These are phyloP conservation scores for Macroteleia sp. DNA, from an alignment of 2,888 invertebrate genomes.

Conservation along the genomic window DNA sequence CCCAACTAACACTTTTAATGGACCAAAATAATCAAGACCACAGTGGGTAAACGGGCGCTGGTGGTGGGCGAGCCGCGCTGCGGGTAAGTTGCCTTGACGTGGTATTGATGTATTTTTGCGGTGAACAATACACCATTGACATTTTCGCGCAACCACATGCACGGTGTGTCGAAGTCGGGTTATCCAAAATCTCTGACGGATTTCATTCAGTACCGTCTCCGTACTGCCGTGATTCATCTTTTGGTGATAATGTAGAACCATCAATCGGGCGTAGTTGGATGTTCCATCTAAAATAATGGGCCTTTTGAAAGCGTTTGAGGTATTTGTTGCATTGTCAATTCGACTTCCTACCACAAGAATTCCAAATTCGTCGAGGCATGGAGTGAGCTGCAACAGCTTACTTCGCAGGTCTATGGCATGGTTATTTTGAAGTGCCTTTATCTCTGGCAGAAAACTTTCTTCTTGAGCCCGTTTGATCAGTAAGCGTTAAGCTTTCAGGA, in stretches of 20 bases:
- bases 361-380: no score
- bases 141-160: neutral
- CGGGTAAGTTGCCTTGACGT: neutral
- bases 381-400: no score
- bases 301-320: no score
- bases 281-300: no score
- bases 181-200: neutral
- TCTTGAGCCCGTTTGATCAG: no score
- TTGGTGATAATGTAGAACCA: neutral
- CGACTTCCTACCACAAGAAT: no score
- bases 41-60: neutral
- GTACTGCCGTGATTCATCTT: neutral
- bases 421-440: no score
- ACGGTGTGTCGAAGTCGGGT: neutral
- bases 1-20: neutral
- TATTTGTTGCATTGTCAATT: no score
- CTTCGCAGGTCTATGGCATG: no score
- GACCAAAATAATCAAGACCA: neutral
- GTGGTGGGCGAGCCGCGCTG: neutral
- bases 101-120: neutral
- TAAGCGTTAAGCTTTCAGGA: no score
- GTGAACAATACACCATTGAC: neutral
- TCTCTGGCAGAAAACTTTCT: no score
- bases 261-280: no score
- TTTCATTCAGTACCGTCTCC: neutral